Evolutionary conservation across 2,888 invertebrate species (phyloP), one percentile per base, ranked within the genome.

Genomic region (Elysia crispata): DNA sequence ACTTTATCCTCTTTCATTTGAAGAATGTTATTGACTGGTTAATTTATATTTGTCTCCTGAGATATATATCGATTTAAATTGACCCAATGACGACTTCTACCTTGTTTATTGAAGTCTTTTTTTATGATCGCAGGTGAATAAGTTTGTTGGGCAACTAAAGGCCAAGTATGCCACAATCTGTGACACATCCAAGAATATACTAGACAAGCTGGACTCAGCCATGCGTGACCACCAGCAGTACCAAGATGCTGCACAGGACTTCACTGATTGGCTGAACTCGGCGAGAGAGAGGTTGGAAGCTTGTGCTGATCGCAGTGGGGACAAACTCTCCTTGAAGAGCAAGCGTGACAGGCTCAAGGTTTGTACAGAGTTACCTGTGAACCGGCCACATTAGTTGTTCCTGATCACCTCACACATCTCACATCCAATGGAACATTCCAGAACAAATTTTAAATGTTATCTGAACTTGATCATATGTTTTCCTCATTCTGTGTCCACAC

Each of bases 221-320:
- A 97, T 97, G 0, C 95, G 96, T 85, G 95, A 95, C 86, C 98
- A 98, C 89, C 95, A 95, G 90, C 95, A 95, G 82, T 95, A 97
- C 80, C 96, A 96, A 86, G 94, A 94, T 77, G 94, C 95, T 72
- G 94, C 96, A 78, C 95, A 95, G 86, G 94, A 94, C 60, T 96
- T 96, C 88, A 95, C 95, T 88, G 95, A 96, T 86, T 97, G 97
- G 96, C 93, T 97, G 41, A 89, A 87, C 79, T 84, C 87, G 5
- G 86, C 87, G 20, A 81, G 86, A 74, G 89, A 89, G 81, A 89
- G 88, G 80, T 86, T 89, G 23, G 88, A 87, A 75, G 86, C 88
- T 8, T 89, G 89, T 82, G 85, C 88, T 49, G 90, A 90, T 82
- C 86, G 88, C 0, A 87, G 94, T 49, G 98, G 98, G 0, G 91